Percentiles rank a stretch among this genome's conserved stretches.
Evolutionary conservation across 2,113 vertebrate genomes (phyloP).

Genomic region (Gallinago undulata): DNA sequence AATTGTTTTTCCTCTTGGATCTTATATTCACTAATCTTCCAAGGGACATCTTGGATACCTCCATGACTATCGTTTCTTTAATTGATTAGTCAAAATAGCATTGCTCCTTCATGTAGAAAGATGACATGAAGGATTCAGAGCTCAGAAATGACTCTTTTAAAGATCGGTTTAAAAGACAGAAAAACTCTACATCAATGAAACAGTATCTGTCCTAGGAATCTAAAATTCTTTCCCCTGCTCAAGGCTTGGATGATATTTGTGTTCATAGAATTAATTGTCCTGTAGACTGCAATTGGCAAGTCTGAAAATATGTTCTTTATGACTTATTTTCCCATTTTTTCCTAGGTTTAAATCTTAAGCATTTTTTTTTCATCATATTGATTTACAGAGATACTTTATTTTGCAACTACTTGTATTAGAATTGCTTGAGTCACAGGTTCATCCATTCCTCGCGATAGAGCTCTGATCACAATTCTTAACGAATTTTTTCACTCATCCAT

Average conservation of each 20-base stretch:
- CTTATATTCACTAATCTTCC: background rate
- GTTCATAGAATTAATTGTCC: background rate
- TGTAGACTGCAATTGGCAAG: background rate
- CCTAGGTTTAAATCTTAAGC: background rate
- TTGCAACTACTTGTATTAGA: background rate
- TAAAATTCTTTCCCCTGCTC: background rate
- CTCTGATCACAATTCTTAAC: conserved; percentile 5
- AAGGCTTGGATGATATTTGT: background rate
- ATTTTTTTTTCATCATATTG: background rate
- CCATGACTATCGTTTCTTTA: background rate
- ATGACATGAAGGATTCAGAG: background rate
- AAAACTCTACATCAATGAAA: background rate
- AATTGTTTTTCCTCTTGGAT: background rate
- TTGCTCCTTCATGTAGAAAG: background rate
- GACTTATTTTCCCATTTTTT: background rate
- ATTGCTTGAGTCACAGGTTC: background rate
- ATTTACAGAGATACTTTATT: background rate
- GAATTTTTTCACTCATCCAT: conserved; percentile 10
- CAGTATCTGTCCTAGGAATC: background rate
- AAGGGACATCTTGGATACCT: background rate
- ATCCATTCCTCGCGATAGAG: background rate
- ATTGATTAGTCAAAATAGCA: background rate
- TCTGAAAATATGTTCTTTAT: background rate
- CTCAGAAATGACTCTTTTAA: background rate
- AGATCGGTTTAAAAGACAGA: background rate